phyloP scores from a whole-genome alignment of 2,113 vertebrate species.

The Larimichthys polyactis region DNA sequence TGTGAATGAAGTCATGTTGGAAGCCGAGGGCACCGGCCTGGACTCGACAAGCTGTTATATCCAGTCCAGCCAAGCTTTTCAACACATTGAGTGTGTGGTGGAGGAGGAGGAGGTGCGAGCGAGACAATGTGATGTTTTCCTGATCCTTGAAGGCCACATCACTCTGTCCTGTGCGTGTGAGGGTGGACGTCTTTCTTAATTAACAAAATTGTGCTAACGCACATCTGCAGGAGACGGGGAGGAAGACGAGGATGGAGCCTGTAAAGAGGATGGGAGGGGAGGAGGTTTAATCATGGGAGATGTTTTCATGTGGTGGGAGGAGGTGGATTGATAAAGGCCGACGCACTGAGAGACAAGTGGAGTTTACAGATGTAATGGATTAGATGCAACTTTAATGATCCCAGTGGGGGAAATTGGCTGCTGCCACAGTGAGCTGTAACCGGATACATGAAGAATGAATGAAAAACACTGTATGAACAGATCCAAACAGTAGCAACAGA shows the following conservation, averaged over 20 bases:
- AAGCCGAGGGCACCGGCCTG: slow-evolving; percentile 42
- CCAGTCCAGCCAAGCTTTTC: slow-evolving; percentile 40
- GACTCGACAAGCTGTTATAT: slow-evolving; percentile 65
- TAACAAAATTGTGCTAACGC: slow-evolving; percentile 52
- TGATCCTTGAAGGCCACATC: slow-evolving; percentile 3
- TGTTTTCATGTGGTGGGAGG: slow-evolving; percentile 23
- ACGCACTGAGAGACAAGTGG: not conserved
- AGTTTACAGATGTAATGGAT: slow-evolving; percentile 52
- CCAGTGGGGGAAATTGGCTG: slow-evolving; percentile 17
- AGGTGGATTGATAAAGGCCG: not conserved
- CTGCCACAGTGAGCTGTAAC: slow-evolving; percentile 24
- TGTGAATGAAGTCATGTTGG: slow-evolving; percentile 60
- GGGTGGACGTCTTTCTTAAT: slow-evolving; percentile 64
- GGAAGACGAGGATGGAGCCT: slow-evolving; percentile 15
- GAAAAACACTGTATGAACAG: not conserved
- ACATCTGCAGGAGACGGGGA: slow-evolving; percentile 15
- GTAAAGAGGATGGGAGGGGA: slow-evolving; percentile 5
- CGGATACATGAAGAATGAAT: slow-evolving; percentile 22
- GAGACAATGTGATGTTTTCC: slow-evolving; percentile 35
- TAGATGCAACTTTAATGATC: slow-evolving; percentile 56
- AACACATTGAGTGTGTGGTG: slow-evolving; percentile 26
- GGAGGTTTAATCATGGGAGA: slow-evolving; percentile 31
- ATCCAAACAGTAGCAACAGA: not conserved
- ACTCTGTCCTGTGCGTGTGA: slow-evolving; percentile 8
- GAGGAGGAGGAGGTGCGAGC: slow-evolving; percentile 20